Percentiles rank a stretch among this genome's conserved stretches.
Evolutionary conservation across 2,797 vertebrate genomes (phyloP).

Genomic region (Enteromius fasciolatus): DNA sequence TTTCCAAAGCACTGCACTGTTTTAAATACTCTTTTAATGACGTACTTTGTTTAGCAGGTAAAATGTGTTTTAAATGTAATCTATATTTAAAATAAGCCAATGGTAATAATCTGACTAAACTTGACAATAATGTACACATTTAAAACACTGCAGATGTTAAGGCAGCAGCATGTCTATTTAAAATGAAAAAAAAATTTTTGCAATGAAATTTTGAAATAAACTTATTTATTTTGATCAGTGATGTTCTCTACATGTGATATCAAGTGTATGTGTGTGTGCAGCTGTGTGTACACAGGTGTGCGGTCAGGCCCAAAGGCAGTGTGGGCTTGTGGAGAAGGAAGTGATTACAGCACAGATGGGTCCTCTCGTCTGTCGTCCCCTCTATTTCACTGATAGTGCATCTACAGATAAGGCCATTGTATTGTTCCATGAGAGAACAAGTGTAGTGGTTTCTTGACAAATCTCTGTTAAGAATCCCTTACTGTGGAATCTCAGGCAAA

Average conservation of each 20-base stretch:
- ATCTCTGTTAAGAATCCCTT: not conserved
- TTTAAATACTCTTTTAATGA: not conserved
- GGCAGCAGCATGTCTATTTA: not conserved
- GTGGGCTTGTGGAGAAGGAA: slow-evolving; percentile 49
- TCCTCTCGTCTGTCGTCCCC: slow-evolving; percentile 27
- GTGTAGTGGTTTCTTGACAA: slow-evolving; percentile 2
- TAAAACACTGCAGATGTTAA: not conserved
- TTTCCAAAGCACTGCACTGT: not conserved
- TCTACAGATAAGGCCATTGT: slow-evolving; percentile 8
- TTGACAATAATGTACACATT: not conserved
- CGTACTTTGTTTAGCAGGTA: not conserved
- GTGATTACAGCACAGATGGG: slow-evolving; percentile 46
- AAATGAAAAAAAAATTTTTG: not conserved
- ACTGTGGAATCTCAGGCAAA: not conserved
- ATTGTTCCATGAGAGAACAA: slow-evolving; percentile 3
- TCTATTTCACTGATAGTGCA: slow-evolving; percentile 5
- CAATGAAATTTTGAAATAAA: slow-evolving; percentile 23
- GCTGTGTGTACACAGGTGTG: slow-evolving; percentile 72
- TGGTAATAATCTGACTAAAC: not conserved
- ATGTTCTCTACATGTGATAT: not conserved
- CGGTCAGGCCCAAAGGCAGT: slow-evolving; percentile 61
- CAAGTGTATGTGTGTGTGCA: slow-evolving; percentile 43
- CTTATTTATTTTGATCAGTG: slow-evolving; percentile 3
- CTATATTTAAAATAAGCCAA: not conserved
- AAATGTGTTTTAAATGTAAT: not conserved